A percentile compares a stretch with the other conserved stretches of the same genome.
Evolutionary conservation across 2,797 vertebrate genomes (phyloP).

Genomic region (Enteromius fasciolatus): DNA sequence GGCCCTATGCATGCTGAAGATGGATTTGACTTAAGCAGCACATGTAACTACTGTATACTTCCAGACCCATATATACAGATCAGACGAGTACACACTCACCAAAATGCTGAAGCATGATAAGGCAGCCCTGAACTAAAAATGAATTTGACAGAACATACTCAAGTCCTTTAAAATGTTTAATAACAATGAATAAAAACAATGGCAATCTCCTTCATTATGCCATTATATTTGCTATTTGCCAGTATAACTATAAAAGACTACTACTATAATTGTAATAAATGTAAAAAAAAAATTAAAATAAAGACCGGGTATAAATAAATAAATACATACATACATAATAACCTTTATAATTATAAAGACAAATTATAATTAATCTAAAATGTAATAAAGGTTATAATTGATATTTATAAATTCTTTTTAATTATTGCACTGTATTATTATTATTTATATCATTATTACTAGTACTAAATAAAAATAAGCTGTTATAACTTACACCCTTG

Average conservation of each 20-base stretch:
- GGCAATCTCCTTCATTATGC: neutral
- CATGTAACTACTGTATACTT: constrained; percentile 23
- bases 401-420: neutral
- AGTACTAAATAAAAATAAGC: neutral
- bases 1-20: neutral
- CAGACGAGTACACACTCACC: neutral
- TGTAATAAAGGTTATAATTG: neutral
- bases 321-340: too few relatives aligned
- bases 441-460: neutral
- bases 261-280: neutral
- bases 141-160: neutral
- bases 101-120: neutral
- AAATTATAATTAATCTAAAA: neutral
- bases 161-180: neutral
- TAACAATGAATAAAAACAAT: neutral
- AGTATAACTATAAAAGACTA: neutral
- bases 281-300: too few relatives aligned
- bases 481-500: neutral
- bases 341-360: too few relatives aligned
- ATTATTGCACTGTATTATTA: neutral
- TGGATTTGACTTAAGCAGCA: constrained; percentile 14
- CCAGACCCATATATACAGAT: neutral
- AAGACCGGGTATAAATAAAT: too few relatives aligned
- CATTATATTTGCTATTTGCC: neutral
- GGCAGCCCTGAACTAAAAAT: neutral